Conservation (phyloP, 2,797 vertebrate genomes). For the Propithecus deckenii region DNA sequence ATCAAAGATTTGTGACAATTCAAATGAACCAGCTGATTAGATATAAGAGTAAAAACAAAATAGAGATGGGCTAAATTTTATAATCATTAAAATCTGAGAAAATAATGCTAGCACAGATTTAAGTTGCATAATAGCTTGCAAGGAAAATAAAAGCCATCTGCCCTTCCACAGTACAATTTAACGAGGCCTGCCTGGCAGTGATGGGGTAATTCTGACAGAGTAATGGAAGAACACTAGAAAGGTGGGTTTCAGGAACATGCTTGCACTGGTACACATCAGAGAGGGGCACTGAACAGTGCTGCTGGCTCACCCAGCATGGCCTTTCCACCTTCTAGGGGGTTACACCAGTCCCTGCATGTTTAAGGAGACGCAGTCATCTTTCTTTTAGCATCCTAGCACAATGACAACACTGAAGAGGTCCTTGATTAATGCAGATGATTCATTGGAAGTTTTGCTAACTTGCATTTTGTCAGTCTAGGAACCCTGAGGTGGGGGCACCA, state of each 20-base stretch:
- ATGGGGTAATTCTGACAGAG: not conserved
- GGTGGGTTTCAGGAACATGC: not conserved
- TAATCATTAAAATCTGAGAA: constrained; percentile 9
- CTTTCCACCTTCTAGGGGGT: not conserved
- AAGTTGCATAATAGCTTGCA: constrained; percentile 14
- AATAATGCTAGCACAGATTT: constrained; percentile 22
- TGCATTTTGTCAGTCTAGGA: constrained; percentile 29
- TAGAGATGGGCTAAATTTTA: not conserved
- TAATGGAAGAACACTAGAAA: not conserved
- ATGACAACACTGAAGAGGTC: not conserved
- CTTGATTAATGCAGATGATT: constrained; percentile 14
- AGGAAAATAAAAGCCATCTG: constrained; percentile 56
- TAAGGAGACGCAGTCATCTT: not conserved
- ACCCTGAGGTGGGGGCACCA: not conserved
- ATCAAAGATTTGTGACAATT: not conserved
- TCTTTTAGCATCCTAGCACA: not conserved
- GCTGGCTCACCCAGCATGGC: not conserved
- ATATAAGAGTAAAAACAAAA: constrained; percentile 50
- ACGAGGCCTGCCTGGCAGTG: not conserved
- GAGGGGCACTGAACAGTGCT: not conserved
- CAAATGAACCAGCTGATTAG: not conserved
- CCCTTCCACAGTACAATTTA: not conserved
- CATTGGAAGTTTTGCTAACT: constrained; percentile 17
- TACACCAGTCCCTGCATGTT: not conserved
- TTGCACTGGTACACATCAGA: not conserved